A percentile compares a stretch with the other conserved stretches of the same genome.
These are phyloP conservation scores for Frieseomelitta varia DNA, from an alignment of 1,140 invertebrate species.

Conservation along the genomic window DNA sequence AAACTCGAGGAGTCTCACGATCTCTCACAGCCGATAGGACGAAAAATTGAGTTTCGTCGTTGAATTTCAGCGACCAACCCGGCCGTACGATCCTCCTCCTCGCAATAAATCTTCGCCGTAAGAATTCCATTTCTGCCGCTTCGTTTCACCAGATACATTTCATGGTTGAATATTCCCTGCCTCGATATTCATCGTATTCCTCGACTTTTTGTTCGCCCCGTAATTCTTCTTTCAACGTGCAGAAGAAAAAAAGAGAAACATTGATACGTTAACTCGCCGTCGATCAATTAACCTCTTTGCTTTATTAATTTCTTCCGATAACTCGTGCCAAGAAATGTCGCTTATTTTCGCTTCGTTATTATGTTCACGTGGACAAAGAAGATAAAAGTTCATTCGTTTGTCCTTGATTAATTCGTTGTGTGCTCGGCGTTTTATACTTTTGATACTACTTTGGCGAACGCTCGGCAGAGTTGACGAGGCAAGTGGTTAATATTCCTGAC, in stretches of 20 bases:
- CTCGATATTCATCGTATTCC: neutral
- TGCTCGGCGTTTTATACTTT: no score
- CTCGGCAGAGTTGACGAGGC: no score
- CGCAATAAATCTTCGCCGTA: neutral
- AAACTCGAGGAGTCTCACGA: neutral
- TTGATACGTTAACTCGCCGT: neutral
- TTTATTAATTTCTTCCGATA: no score
- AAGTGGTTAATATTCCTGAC: neutral
- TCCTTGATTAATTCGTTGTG: no score
- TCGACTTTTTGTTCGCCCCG: neutral
- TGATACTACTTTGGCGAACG: no score
- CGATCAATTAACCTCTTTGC: neutral
- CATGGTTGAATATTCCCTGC: neutral
- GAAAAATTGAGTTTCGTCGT: neutral
- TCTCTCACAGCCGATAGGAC: neutral
- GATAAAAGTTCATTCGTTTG: no score
- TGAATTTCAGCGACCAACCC: neutral
- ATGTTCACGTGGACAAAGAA: no score
- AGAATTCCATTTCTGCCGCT: neutral
- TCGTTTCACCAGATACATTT: constrained; percentile 2
- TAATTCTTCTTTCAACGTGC: neutral
- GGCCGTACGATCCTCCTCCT: neutral
- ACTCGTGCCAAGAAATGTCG: no score
- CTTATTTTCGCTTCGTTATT: no score
- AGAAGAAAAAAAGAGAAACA: neutral